These are phyloP conservation scores for Cottus gobio DNA, from an alignment of 2,113 vertebrate genomes.

Conservation along the genomic window DNA sequence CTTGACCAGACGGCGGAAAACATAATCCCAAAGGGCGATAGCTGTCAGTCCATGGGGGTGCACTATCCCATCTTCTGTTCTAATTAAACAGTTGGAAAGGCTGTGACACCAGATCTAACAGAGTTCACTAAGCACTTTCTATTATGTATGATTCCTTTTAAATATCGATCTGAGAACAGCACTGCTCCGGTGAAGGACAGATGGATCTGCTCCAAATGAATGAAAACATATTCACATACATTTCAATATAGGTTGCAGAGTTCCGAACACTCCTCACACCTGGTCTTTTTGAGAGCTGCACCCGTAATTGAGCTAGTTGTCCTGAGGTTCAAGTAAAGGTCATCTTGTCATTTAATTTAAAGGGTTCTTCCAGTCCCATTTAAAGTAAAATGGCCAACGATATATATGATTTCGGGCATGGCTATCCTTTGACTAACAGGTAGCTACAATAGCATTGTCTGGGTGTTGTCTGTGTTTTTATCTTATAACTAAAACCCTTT, in stretches of 20 bases:
- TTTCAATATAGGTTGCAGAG: background rate
- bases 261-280: background rate
- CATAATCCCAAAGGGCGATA: constrained; percentile 36
- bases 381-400: background rate
- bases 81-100: constrained; percentile 57
- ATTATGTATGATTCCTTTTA: constrained; percentile 21
- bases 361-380: background rate
- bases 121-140: constrained; percentile 54
- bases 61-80: constrained; percentile 50
- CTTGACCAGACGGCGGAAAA: constrained; percentile 14
- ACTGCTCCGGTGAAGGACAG: constrained; percentile 35
- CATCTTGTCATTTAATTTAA: background rate
- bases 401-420: background rate
- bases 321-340: background rate
- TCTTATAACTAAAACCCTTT: too few relatives aligned
- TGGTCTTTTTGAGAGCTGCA: background rate
- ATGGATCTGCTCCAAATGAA: constrained; percentile 12
- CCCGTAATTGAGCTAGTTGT: background rate
- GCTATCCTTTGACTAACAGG: background rate
- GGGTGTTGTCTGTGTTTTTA: too few relatives aligned
- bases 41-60: constrained; percentile 36
- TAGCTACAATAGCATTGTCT: background rate
- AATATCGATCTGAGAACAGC: constrained; percentile 14
- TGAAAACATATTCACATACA: background rate
- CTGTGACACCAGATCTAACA: constrained; percentile 54